Conservation (phyloP, 2,797 vertebrate genomes). For the Capromys pilorides region DNA sequence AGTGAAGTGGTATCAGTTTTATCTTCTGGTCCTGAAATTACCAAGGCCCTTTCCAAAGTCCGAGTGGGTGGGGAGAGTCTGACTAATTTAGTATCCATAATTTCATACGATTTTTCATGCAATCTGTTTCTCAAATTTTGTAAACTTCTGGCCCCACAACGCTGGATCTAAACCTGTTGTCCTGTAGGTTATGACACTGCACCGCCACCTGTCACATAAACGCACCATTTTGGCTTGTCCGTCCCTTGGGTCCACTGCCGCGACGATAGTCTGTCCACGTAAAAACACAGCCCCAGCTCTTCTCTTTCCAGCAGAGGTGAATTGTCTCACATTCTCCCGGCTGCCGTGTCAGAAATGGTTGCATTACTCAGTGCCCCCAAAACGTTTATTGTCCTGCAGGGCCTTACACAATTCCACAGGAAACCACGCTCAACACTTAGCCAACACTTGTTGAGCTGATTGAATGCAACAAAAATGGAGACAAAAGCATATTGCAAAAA, state of each 20-base stretch:
- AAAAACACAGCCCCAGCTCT: slow-evolving; percentile 14
- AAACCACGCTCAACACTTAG: slow-evolving; percentile 79
- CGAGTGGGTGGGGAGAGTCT: neutral
- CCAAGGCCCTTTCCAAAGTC: neutral
- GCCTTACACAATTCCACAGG: slow-evolving; percentile 81
- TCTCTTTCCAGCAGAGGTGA: slow-evolving; percentile 35
- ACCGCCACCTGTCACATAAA: neutral
- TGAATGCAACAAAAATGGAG: slow-evolving; percentile 68
- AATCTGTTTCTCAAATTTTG: neutral
- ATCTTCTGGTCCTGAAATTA: neutral
- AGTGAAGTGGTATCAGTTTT: neutral
- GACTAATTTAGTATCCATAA: neutral
- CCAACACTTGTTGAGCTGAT: slow-evolving; percentile 81
- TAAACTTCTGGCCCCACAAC: neutral
- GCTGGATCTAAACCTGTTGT: neutral
- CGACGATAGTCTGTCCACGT: neutral
- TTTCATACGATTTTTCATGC: neutral
- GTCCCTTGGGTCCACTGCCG: neutral
- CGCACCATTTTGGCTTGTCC: slow-evolving; percentile 70
- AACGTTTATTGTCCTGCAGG: slow-evolving; percentile 75
- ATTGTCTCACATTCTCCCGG: slow-evolving; percentile 71
- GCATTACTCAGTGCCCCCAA: slow-evolving; percentile 71
- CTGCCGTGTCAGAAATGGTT: slow-evolving; percentile 70
- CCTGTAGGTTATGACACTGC: neutral
- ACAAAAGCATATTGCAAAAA: slow-evolving; percentile 75